Percentiles rank a stretch among this genome's conserved stretches.
Evolutionary conservation across 2,113 vertebrate genomes (phyloP).

Genomic region (Cromileptes altivelis): DNA sequence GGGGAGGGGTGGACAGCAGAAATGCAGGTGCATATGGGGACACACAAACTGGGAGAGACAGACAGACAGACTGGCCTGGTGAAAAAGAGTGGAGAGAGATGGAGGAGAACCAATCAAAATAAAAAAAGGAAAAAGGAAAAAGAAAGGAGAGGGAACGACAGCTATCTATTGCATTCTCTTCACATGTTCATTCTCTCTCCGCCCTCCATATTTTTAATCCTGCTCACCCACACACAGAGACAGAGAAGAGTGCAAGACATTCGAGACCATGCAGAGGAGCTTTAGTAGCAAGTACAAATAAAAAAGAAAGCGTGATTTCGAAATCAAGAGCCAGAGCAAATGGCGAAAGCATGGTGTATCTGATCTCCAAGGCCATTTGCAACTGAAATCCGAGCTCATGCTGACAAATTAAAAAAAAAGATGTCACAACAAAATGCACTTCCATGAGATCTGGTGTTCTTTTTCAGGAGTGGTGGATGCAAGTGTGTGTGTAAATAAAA

Average conservation of each 20-base stretch:
- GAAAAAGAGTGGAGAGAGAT: constrained; percentile 68
- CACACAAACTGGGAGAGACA: constrained; percentile 66
- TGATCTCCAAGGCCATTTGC: constrained; percentile 74
- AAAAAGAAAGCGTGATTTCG: constrained; percentile 43
- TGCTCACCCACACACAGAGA: constrained; percentile 71
- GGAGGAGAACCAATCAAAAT: constrained; percentile 52
- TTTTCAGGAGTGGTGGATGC: constrained; percentile 66
- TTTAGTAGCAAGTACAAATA: constrained; percentile 56
- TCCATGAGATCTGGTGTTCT: constrained; percentile 70
- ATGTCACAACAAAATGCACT: constrained; percentile 77
- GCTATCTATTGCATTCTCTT: constrained; percentile 61
- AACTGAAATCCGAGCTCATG: constrained; percentile 76
- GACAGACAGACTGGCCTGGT: constrained; percentile 68
- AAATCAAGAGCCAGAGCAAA: constrained; percentile 72
- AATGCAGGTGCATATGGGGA: constrained; percentile 69
- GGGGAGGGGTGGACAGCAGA: constrained; percentile 55
- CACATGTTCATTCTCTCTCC: constrained; percentile 59
- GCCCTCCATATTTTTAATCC: constrained; percentile 56
- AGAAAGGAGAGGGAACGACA: constrained; percentile 58
- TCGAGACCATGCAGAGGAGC: constrained; percentile 77
- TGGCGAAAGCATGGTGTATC: constrained; percentile 62
- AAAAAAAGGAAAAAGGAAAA: constrained; percentile 14
- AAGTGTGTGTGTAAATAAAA: constrained; percentile 55
- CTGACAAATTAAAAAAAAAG: constrained; percentile 59
- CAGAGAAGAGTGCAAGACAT: constrained; percentile 72